Percentiles rank a stretch among this genome's conserved stretches.
phyloP scores from a whole-genome alignment of 2,113 vertebrate species.

The Emydocephalus ijimae region DNA sequence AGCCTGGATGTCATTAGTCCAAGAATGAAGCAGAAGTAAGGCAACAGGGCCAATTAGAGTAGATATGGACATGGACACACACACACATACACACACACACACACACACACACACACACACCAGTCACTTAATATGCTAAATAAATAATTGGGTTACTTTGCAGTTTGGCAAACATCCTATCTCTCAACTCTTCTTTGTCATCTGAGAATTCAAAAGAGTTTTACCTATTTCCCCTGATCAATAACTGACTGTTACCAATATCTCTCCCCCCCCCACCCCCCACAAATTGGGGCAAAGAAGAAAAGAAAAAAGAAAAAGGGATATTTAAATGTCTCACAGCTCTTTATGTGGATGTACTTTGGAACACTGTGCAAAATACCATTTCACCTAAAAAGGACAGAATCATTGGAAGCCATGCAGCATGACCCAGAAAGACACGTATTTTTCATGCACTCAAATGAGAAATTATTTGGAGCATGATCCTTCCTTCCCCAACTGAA shows the following conservation, averaged over 20 bases:
- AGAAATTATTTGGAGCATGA: not conserved
- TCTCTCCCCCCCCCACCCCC: not conserved
- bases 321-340: not conserved
- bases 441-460: not conserved
- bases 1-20: not conserved
- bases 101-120: not conserved
- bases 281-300: not conserved
- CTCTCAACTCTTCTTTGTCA: not conserved
- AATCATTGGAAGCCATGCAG: not conserved
- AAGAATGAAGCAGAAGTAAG: not conserved
- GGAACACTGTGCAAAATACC: not conserved
- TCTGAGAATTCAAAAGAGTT: not conserved
- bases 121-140: not conserved
- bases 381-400: conserved; percentile 2
- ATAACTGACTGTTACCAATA: not conserved
- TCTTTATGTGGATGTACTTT: not conserved
- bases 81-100: too few relatives aligned
- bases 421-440: not conserved
- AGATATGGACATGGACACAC: not conserved
- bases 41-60: not conserved
- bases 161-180: not conserved
- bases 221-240: not conserved
- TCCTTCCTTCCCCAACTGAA: not conserved
- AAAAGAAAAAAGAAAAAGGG: too few relatives aligned
- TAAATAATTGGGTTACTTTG: not conserved